Evolutionary conservation across 2,888 invertebrate species (phyloP), one percentile per base, ranked within the genome.

Genomic region (Perizoma flavofasciatum): DNA sequence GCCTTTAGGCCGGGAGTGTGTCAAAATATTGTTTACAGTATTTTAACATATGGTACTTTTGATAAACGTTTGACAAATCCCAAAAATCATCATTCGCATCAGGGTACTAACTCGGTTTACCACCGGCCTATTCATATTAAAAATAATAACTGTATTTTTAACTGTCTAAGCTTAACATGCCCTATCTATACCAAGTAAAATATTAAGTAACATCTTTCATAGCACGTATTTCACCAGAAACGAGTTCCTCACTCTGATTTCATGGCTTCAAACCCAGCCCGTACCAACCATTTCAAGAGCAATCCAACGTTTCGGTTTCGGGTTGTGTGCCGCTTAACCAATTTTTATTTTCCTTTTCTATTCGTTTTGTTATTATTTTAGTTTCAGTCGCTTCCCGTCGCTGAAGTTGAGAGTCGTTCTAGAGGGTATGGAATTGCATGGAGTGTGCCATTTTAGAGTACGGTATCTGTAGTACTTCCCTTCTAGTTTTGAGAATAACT

Each of bases 271-370:
- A 59, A 59, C 65, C 65, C 69, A 78, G 70, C 69, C 75, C 72
- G 79, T 80, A 80, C 81, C 83, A 79, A 82, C 79, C 85, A 80
- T 77, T 80, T 89, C 82, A 84, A 90, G 89, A 82, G 88, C 82
- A 89, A 89, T 89, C 84, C 88, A 85, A 83, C 86, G 82, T 86
- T 87, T 83, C 83, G 78, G 83, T 80, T 88, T 84, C 79, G 82
- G 82, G 77, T 85, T 83, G 86, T 86, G 83, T 87, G 85, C 85
- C 83, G 85, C 84, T 86, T 85, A 84, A 82, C 85, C 81, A 77
- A 78, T 79, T 83, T 85, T 85, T 81, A 79, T 65, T 74, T 77
- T 76, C 72, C 62, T 69, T 73, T 77, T 72, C 75, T 75, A 69
- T 49, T 66, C 58, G 57, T 73, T 71, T 74, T 81, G 72, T 81